Percentiles rank a stretch among this genome's conserved stretches.
phyloP scores from a whole-genome alignment of 2,888 invertebrate genomes.

The Philereme vetulata region DNA sequence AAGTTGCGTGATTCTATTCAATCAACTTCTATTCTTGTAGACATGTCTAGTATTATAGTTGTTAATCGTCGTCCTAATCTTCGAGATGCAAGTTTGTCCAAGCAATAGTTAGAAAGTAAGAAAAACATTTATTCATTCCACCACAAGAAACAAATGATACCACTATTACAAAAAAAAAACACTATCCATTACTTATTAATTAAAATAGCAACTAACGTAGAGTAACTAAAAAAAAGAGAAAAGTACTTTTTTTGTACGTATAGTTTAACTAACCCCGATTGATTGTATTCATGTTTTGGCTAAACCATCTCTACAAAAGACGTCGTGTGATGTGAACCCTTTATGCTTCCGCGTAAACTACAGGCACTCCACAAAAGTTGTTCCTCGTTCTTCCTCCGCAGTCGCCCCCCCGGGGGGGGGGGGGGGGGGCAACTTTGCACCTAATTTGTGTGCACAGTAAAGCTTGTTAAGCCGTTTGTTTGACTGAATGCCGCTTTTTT shows the following conservation, averaged over 20 bases:
- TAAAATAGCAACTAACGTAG: no score
- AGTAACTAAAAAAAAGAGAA: no score
- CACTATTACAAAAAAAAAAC: no score
- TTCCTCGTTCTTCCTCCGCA: slow-evolving; percentile 9
- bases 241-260: no score
- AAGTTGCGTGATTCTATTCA: slow-evolving; percentile 3
- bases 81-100: no score
- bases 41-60: no score
- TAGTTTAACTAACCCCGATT: neutral
- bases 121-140: no score
- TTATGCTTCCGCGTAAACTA: slow-evolving; percentile 13
- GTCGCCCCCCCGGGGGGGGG: slow-evolving; percentile 31
- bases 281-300: slow-evolving; percentile 6
- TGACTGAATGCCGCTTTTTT: slow-evolving; percentile 39
- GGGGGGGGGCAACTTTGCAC: slow-evolving; percentile 40
- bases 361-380: slow-evolving; percentile 23
- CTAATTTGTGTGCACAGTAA: slow-evolving; percentile 51
- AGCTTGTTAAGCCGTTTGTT: slow-evolving; percentile 50
- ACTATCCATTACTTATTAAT: no score
- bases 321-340: slow-evolving; percentile 4
- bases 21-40: neutral
- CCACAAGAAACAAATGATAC: no score
- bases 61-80: no score
- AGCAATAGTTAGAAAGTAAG: no score
- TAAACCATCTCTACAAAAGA: neutral